Conservation (phyloP, 2,113 vertebrate species). For the Caranx melampygus region DNA sequence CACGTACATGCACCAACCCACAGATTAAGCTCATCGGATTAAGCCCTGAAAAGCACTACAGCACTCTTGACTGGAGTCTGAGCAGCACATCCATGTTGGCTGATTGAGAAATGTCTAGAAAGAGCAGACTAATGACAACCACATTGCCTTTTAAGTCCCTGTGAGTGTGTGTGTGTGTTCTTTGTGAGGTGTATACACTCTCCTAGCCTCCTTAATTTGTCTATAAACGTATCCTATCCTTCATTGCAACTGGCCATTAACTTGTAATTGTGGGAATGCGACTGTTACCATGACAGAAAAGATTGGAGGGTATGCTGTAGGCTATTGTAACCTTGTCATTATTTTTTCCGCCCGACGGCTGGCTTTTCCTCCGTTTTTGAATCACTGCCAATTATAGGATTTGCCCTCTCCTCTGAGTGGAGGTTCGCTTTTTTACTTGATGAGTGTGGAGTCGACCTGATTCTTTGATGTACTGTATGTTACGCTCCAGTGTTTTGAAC, state of each 20-base stretch:
- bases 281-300: slow-evolving; percentile 34
- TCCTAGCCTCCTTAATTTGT: slow-evolving; percentile 48
- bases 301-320: slow-evolving; percentile 52
- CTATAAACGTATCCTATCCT: slow-evolving; percentile 55
- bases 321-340: slow-evolving; percentile 56
- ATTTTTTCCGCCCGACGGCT: slow-evolving; percentile 30
- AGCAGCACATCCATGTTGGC: slow-evolving; percentile 37
- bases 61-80: slow-evolving; percentile 28
- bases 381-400: slow-evolving; percentile 42
- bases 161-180: background rate
- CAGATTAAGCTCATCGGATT: slow-evolving; percentile 74
- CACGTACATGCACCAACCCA: slow-evolving; percentile 25
- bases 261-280: slow-evolving; percentile 63
- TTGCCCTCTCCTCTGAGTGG: background rate
- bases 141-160: slow-evolving; percentile 56
- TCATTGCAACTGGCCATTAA: slow-evolving; percentile 51
- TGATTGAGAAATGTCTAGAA: slow-evolving; percentile 49
- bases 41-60: slow-evolving; percentile 62
- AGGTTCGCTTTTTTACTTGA: slow-evolving; percentile 2
- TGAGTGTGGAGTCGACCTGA: background rate
- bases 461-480: slow-evolving; percentile 19
- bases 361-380: slow-evolving; percentile 49
- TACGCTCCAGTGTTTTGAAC: background rate
- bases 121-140: slow-evolving; percentile 57
- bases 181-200: slow-evolving; percentile 47